A percentile compares a stretch with the other conserved stretches of the same genome.
Conservation (phyloP, 2,113 vertebrate genomes). For the Clarias magur region DNA sequence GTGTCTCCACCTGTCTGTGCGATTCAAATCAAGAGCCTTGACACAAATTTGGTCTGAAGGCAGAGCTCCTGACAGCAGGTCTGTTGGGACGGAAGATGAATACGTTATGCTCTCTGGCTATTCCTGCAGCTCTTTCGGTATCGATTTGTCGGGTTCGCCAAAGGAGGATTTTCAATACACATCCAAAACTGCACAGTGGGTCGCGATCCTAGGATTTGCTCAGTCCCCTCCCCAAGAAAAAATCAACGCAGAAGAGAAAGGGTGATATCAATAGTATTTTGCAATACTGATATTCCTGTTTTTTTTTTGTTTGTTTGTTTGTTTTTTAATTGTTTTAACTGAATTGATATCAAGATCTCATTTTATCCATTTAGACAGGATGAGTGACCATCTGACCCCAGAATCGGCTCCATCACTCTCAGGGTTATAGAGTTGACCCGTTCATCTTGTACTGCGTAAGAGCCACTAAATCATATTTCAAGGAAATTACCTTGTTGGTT, state of each 20-base stretch:
- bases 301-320: background rate
- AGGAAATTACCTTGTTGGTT: conserved; percentile 38
- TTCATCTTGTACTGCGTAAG: conserved; percentile 12
- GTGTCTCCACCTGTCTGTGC: conserved; percentile 18
- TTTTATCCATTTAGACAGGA: background rate
- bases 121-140: conserved; percentile 43
- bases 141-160: conserved; percentile 34
- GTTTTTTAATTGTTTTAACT: background rate
- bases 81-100: conserved; percentile 21
- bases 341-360: background rate
- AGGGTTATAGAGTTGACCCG: conserved; percentile 51
- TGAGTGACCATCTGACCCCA: background rate
- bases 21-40: conserved; percentile 29
- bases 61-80: conserved; percentile 6
- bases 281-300: background rate
- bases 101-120: conserved; percentile 28
- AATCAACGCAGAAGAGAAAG: background rate
- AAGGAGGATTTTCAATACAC: conserved; percentile 14
- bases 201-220: background rate
- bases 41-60: conserved; percentile 26
- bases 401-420: conserved; percentile 53
- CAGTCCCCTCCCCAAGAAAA: no score
- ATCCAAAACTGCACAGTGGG: background rate
- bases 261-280: background rate
- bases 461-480: conserved; percentile 58